A percentile compares a stretch with the other conserved stretches of the same genome.
phyloP scores from a whole-genome alignment of 2,113 vertebrate genomes.

The Lasiurus cinereus region DNA sequence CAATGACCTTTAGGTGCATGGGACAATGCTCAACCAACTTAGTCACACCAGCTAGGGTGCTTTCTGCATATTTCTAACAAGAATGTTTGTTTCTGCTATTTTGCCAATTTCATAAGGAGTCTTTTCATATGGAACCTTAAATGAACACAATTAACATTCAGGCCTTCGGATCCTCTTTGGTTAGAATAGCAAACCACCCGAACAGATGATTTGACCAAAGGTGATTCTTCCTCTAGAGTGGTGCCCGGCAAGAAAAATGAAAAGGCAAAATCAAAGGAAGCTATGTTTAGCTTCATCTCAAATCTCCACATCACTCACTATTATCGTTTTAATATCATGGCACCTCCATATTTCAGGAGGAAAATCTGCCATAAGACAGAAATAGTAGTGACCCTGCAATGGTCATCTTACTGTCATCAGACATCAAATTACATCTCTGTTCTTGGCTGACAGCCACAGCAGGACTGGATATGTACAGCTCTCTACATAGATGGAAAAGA shows the following conservation, averaged over 20 bases:
- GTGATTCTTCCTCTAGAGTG: conserved; percentile 62
- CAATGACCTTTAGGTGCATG: neutral
- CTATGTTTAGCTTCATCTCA: conserved; percentile 73
- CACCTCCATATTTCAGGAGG: conserved; percentile 74
- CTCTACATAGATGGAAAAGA: neutral
- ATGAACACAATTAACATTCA: conserved; percentile 10
- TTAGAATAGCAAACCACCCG: conserved; percentile 54
- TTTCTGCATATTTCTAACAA: conserved; percentile 27
- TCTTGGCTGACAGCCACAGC: conserved; percentile 50
- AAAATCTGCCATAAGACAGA: conserved; percentile 64
- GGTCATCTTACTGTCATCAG: conserved; percentile 72
- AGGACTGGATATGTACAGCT: neutral
- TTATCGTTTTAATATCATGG: conserved; percentile 78
- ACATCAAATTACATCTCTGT: conserved; percentile 65
- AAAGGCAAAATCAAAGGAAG: conserved; percentile 74
- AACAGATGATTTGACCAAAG: conserved; percentile 63
- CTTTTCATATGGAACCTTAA: neutral
- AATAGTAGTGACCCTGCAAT: conserved; percentile 50
- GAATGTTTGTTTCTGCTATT: conserved; percentile 32
- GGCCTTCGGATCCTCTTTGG: conserved; percentile 33
- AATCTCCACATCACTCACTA: conserved; percentile 69
- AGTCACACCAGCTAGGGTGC: neutral
- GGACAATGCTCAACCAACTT: neutral
- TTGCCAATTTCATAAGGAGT: neutral
- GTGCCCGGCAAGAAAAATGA: conserved; percentile 73